phyloP scores from a whole-genome alignment of 2,888 invertebrate species.

The Campoletis raptor region DNA sequence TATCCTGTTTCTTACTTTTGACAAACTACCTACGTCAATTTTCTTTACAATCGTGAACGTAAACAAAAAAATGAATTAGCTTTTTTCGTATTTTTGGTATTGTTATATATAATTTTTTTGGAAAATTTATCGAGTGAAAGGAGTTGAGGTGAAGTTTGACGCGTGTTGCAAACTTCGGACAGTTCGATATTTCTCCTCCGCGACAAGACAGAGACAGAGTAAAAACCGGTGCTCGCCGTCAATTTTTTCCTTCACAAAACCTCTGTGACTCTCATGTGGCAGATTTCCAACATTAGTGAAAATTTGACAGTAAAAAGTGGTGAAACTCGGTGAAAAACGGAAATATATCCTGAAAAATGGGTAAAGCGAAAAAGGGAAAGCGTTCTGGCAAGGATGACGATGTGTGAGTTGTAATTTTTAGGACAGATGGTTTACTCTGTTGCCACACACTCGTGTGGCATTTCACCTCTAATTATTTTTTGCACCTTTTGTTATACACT shows the following conservation, averaged over 20 bases:
- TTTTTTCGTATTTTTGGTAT: not conserved
- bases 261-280: slow-evolving; percentile 71
- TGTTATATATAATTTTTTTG: not conserved
- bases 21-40: not conserved
- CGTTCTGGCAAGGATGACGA: slow-evolving; percentile 91
- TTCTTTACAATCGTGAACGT: not conserved
- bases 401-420: slow-evolving; percentile 86
- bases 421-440: slow-evolving; percentile 83
- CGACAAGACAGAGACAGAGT: slow-evolving; percentile 8
- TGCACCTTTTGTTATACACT: not conserved
- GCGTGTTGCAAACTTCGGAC: slow-evolving; percentile 37
- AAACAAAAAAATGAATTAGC: not conserved
- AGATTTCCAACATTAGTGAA: slow-evolving; percentile 63
- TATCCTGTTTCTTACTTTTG: not conserved
- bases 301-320: slow-evolving; percentile 70
- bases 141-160: not conserved
- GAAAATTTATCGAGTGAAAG: not conserved
- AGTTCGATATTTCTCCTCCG: slow-evolving; percentile 34
- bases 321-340: slow-evolving; percentile 49
- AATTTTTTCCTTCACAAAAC: slow-evolving; percentile 29
- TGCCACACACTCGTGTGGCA: slow-evolving; percentile 18
- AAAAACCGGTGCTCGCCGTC: slow-evolving; percentile 53
- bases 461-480: not conserved
- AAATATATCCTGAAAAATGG: slow-evolving; percentile 86
- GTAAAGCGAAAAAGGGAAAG: slow-evolving; percentile 93